phyloP scores from a whole-genome alignment of 2,113 vertebrate species.

The Oreochromis tanganicae region DNA sequence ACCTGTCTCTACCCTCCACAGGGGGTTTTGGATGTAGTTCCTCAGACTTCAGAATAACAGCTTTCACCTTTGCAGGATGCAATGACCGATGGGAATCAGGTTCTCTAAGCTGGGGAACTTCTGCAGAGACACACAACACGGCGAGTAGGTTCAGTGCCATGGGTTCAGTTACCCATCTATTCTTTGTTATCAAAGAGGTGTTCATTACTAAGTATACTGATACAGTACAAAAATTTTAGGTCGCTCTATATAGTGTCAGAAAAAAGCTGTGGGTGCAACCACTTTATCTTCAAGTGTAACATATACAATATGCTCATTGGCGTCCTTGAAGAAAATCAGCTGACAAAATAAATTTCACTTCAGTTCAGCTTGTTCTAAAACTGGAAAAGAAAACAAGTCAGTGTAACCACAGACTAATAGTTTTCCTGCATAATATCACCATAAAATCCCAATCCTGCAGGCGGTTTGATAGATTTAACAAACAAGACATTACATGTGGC shows the following conservation, averaged over 20 bases:
- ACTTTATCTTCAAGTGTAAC: neutral
- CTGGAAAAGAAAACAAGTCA: neutral
- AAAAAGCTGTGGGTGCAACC: neutral
- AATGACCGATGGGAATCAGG: conserved; percentile 33
- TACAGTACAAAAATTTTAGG: neutral
- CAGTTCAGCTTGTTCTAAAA: neutral
- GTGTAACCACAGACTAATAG: neutral
- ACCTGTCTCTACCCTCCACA: conserved; percentile 25
- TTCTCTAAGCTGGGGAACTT: conserved; percentile 22
- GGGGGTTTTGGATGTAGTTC: conserved; percentile 52
- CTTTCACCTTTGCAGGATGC: conserved; percentile 44
- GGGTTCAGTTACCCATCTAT: neutral
- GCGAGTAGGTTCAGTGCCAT: neutral
- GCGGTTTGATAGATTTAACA: neutral
- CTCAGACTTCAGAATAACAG: conserved; percentile 25
- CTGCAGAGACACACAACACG: conserved; percentile 25
- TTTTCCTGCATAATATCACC: neutral
- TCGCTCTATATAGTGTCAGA: neutral
- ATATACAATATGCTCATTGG: neutral
- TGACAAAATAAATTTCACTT: neutral
- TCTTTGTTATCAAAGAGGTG: neutral
- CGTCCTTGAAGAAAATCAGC: neutral
- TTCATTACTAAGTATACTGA: neutral
- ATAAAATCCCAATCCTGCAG: neutral
- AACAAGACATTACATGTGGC: neutral